Base-by-base conservation (phyloP, 2,888 invertebrate genomes). In the Troides oblongomaculatus region DNA sequence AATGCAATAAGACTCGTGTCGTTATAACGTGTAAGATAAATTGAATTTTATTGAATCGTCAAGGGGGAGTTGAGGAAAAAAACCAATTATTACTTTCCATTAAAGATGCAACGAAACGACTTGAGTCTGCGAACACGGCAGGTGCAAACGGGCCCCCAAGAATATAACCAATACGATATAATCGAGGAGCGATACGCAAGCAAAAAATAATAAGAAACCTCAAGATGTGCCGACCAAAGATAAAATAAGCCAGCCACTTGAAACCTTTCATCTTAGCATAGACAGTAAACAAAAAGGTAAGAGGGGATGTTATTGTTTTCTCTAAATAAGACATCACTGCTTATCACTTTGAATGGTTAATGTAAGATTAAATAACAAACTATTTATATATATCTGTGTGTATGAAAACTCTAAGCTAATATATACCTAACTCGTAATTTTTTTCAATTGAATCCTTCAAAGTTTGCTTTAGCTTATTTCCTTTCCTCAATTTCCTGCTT, bases 31-130 rank as follows among this genome's bases (percentile, higher is more conserved):
- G 56, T 23, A 56, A 56, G 7, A 63, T 70, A 60, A 64, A 60
- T 61, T 46, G 23, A 43, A 57, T 70, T 70, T 64, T 66, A 70
- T 70, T 70, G 60, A 70, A 60, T 60, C 70, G 64, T 70, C 70
- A 70, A 70, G 46, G 3, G 30, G 60, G 66, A 60, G 23, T 62
- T 18, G 50, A 64, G 36, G 23, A 36, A 53, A 43, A 62, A 18
- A 66, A 62, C 53, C 57, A 50, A 58, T 56, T 66, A 66, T 46
- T 63, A 50, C 66, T 56, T 66, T 63, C 63, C 62, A n/a, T 64
- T 50, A 53, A 61, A 53, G 63, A 64, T 68, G 66, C 66, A 62
- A 39, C 17, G n/a, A 69, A 67, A 69, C 70, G 60, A 36, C 59
- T 66, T 39, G 59, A 36, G 23, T 63, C 63, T 58, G 64, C 64